Base-by-base conservation (phyloP, 2,797 vertebrate species). In the Malurus splendens region DNA sequence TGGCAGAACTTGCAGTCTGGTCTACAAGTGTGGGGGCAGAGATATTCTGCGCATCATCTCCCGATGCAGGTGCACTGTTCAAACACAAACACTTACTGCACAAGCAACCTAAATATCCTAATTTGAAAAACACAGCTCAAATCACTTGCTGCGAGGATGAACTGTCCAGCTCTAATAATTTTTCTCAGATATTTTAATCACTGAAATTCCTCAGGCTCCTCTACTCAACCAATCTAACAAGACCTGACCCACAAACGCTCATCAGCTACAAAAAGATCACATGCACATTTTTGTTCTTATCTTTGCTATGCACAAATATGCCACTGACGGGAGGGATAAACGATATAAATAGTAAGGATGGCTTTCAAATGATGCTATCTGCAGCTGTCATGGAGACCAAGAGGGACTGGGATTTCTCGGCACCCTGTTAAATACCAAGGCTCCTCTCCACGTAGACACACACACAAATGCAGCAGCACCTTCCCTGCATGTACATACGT, bases 361-460 rank as follows among this genome's bases (percentile, higher is more conserved):
- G 50, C 41, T 93, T 90, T 93, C 38, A 92, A 51, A 84, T 0
- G 18, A 48, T 75, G 80, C 50, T 92, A 55, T 85, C 75, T 87
- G 83, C 75, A 91, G 73, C 89, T 91, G 65, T 80, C 92, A 89
- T 85, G 82, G 89, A 92, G 57, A 79, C 91, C 66, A 93, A 44
- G 12, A 44, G 47, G 22, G 48, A 82, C 56, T 22, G 28, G 73
- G 36, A 70, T 51, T 93, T 65, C 44, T 88, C 2, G 0, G 64
- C 48, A 87, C 18, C 22, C 61, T 86, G 55, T 27, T 56, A 87
- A 85, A 76, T 75, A 91, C 17, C 72, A 82, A 83, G 52, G 51
- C 0, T 0, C 18, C 32, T 72, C 48, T 89, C 51, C 55, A 48
- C 59, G 38, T 32, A 82, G 64, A 54, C 20, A 51, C 1, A 4